Conservation (phyloP, 1,140 invertebrate species). For the Hylaeus anthracinus region DNA sequence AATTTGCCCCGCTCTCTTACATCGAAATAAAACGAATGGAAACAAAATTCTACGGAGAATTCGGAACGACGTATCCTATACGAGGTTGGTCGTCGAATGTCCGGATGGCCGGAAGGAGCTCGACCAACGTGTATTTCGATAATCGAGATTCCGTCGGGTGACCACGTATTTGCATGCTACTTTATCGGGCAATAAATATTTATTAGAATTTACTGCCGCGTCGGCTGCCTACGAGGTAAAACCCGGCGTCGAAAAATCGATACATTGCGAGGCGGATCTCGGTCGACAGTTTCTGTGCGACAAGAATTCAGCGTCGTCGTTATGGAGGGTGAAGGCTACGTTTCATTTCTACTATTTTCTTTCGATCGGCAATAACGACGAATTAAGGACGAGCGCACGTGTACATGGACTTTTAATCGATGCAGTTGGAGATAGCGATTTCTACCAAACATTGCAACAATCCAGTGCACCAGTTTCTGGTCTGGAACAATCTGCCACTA, state of each 20-base stretch:
- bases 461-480: background rate
- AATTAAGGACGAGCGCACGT: background rate
- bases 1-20: no score
- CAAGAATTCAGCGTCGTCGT: background rate
- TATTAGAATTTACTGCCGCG: constrained; percentile 67
- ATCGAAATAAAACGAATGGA: no score
- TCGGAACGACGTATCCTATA: background rate
- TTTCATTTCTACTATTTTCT: no score
- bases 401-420: background rate
- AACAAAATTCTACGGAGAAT: background rate
- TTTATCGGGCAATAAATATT: constrained; percentile 70
- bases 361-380: background rate
- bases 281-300: constrained; percentile 6
- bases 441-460: background rate
- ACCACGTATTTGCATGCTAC: constrained; percentile 51
- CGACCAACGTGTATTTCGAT: constrained; percentile 22
- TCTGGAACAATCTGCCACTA: background rate
- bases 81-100: background rate
- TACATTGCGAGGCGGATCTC: constrained; percentile 18
- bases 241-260: constrained; percentile 47
- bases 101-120: constrained; percentile 27
- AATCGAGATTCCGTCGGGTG: constrained; percentile 25
- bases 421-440: background rate
- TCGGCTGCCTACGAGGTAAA: background rate
- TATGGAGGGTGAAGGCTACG: no score